phyloP scores from a whole-genome alignment of 2,888 invertebrate species.

The Amphipyra berbera region DNA sequence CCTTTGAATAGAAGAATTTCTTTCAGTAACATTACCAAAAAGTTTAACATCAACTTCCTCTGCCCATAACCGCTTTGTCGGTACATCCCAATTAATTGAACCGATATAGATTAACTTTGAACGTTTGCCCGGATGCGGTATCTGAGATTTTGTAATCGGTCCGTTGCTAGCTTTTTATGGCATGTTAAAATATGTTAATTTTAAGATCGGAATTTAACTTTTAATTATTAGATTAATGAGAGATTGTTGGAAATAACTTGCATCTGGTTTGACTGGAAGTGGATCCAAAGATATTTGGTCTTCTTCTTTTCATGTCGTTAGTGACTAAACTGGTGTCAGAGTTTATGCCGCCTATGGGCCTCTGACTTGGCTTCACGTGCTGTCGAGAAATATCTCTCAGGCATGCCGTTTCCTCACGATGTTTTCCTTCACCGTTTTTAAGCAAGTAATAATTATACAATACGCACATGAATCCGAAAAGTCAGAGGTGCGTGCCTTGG shows the following conservation, averaged over 20 bases:
- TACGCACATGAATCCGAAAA: too few species aligned
- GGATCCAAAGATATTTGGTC: background rate
- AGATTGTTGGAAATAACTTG: slow-evolving; percentile 19
- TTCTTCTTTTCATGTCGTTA: too few species aligned
- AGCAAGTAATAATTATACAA: too few species aligned
- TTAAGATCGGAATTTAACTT: slow-evolving; percentile 21
- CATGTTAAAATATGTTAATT: slow-evolving; percentile 52
- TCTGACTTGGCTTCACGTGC: too few species aligned
- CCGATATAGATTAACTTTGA: slow-evolving; percentile 62
- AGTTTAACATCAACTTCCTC: slow-evolving; percentile 59
- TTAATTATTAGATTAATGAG: slow-evolving; percentile 25
- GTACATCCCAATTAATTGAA: slow-evolving; percentile 61
- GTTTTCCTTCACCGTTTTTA: too few species aligned
- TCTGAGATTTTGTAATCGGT: slow-evolving; percentile 44
- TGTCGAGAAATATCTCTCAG: too few species aligned
- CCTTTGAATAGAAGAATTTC: slow-evolving; percentile 33
- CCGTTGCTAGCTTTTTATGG: slow-evolving; percentile 38
- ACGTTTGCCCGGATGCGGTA: slow-evolving; percentile 45
- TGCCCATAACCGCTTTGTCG: slow-evolving; percentile 61
- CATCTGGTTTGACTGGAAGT: slow-evolving; percentile 38
- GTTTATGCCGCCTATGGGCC: too few species aligned
- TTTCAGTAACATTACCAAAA: slow-evolving; percentile 47
- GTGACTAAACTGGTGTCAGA: too few species aligned
- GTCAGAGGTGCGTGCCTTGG: too few species aligned
- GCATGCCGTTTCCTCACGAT: too few species aligned